phyloP scores from a whole-genome alignment of 2,113 vertebrate genomes.

The Mirza zaza region DNA sequence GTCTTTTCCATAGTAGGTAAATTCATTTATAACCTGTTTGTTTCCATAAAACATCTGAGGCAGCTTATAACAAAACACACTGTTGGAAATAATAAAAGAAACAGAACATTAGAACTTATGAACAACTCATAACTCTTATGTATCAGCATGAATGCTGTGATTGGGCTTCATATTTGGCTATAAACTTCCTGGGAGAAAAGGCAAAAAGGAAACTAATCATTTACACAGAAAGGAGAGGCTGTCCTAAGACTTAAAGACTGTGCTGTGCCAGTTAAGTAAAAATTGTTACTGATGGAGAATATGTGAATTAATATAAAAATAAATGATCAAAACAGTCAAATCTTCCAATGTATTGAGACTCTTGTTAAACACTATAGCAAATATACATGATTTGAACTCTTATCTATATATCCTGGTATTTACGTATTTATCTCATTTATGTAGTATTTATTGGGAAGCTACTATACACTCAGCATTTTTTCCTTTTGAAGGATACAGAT shows the following conservation, averaged over 20 bases:
- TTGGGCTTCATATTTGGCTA: not conserved
- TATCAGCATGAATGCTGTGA: not conserved
- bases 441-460: not conserved
- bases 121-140: not conserved
- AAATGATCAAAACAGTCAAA: not conserved
- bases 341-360: not conserved
- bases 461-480: not conserved
- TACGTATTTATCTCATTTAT: not conserved
- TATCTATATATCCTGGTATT: not conserved
- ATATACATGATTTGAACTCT: not conserved
- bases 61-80: not conserved
- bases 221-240: not conserved
- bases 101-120: not conserved
- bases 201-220: not conserved
- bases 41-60: not conserved
- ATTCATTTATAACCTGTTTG: not conserved
- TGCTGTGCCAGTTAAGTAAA: not conserved
- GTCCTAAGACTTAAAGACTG: not conserved
- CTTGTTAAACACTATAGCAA: not conserved
- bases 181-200: not conserved
- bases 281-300: not conserved
- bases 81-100: not conserved
- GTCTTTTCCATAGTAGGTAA: not conserved
- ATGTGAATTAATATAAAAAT: slow-evolving; percentile 15
- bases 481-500: not conserved